Evolutionary conservation across 2,797 vertebrate genomes (phyloP).

Genomic region (Diplodus puntazzo): DNA sequence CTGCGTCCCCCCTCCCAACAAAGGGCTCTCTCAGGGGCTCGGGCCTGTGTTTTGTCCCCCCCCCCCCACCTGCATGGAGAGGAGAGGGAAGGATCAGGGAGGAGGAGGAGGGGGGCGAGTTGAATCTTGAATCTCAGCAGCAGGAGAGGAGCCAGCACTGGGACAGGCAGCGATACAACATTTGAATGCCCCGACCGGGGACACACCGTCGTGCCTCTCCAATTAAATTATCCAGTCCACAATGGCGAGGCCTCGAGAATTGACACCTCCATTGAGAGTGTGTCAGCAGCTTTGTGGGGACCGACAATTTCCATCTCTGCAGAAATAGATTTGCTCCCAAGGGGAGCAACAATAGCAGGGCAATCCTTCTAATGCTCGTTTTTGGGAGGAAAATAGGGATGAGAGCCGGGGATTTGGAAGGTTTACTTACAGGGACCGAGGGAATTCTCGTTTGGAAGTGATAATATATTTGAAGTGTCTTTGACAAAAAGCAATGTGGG

Average conservation of each 20-base stretch:
- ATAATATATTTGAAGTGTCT: slow-evolving; percentile 77
- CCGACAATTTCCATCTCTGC: slow-evolving; percentile 84
- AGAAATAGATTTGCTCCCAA: slow-evolving; percentile 86
- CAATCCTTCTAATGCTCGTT: slow-evolving; percentile 81
- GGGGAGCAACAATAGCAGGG: slow-evolving; percentile 81
- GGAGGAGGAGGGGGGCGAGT: slow-evolving; percentile 27
- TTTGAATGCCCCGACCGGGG: slow-evolving; percentile 80
- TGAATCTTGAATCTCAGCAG: slow-evolving; percentile 78
- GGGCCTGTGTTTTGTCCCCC: slow-evolving; percentile 45
- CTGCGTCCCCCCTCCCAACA: slow-evolving; percentile 81
- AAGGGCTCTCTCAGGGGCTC: slow-evolving; percentile 84
- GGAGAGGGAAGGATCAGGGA: slow-evolving; percentile 46
- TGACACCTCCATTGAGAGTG: slow-evolving; percentile 86
- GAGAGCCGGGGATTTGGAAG: slow-evolving; percentile 82
- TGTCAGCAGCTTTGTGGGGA: slow-evolving; percentile 83
- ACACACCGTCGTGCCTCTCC: slow-evolving; percentile 87
- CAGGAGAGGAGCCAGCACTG: slow-evolving; percentile 82
- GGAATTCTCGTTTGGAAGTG: slow-evolving; percentile 75
- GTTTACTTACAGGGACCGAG: slow-evolving; percentile 75
- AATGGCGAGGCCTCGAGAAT: slow-evolving; percentile 83
- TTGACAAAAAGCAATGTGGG: slow-evolving; percentile 60
- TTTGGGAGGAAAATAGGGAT: slow-evolving; percentile 79
- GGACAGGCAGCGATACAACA: slow-evolving; percentile 76
- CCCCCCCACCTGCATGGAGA: slow-evolving; percentile 52
- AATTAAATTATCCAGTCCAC: slow-evolving; percentile 87